Evolutionary conservation across 1,140 invertebrate genomes (phyloP).

Genomic region (Sogatella furcifera): DNA sequence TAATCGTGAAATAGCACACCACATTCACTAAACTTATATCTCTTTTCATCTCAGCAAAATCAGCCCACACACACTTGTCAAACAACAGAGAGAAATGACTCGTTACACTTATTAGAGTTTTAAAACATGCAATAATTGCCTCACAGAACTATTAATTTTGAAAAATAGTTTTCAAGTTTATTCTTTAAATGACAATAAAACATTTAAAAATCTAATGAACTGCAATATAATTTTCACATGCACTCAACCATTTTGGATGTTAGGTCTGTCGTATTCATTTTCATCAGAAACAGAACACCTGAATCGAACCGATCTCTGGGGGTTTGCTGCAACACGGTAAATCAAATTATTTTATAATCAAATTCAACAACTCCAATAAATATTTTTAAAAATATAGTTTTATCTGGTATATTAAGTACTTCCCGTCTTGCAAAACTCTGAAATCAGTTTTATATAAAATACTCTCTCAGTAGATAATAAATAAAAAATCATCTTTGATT

Average conservation of each 20-base stretch:
- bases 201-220: background rate
- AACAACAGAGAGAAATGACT: background rate
- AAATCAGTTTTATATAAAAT: too few relatives aligned
- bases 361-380: background rate
- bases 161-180: background rate
- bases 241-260: conserved; percentile 1
- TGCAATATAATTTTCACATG: background rate
- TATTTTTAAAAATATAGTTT: too few relatives aligned
- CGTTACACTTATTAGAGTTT: background rate
- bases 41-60: background rate
- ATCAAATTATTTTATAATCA: background rate
- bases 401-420: too few relatives aligned
- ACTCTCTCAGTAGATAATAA: too few relatives aligned
- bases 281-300: background rate
- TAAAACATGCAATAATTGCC: background rate
- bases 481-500: too few relatives aligned
- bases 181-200: background rate
- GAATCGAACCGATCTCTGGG: background rate
- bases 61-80: conserved; percentile 1
- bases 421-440: too few relatives aligned
- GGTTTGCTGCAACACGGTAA: background rate
- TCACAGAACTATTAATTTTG: background rate
- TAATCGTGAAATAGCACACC: conserved; percentile 1
- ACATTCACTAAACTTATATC: background rate
- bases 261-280: too few relatives aligned